Percentiles rank a stretch among this genome's conserved stretches.
phyloP scores from a whole-genome alignment of 64 coral and sea anemone genomes.

The Stylophora pistillata region DNA sequence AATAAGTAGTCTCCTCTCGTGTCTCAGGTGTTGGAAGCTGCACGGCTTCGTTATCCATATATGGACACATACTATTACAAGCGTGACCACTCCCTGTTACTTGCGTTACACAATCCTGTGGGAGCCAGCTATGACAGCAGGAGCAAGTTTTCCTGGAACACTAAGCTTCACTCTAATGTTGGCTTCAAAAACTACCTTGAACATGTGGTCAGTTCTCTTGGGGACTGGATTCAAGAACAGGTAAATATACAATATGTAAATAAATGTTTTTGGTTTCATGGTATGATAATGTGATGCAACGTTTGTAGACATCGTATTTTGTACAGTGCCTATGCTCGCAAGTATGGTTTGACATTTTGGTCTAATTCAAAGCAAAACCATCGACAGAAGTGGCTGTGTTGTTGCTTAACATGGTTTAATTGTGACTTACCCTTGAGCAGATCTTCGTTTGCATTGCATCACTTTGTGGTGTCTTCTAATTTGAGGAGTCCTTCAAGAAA shows the following conservation, averaged over 20 bases:
- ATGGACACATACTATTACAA: slow-evolving; percentile 96
- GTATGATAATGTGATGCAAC: no score
- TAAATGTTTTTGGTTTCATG: not conserved
- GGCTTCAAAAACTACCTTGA: slow-evolving; percentile 98
- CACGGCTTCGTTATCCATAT: slow-evolving; percentile 65
- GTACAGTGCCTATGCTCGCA: no score
- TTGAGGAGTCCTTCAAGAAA: no score
- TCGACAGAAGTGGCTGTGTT: no score
- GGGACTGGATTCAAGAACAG: slow-evolving; percentile 70
- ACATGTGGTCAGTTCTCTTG: slow-evolving; percentile 72
- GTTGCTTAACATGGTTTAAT: no score
- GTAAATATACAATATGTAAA: not conserved
- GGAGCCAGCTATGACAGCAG: slow-evolving; percentile 56
- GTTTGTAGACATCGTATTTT: no score
- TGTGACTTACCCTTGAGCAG: no score
- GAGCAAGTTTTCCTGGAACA: slow-evolving; percentile 65
- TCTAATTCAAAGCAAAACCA: no score
- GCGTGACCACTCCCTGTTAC: slow-evolving; percentile 79
- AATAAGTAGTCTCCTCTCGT: no score
- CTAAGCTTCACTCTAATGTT: slow-evolving; percentile 93
- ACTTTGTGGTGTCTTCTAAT: no score
- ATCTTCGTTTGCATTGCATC: not conserved
- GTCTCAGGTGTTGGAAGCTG: slow-evolving; percentile 78
- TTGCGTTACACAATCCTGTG: slow-evolving; percentile 88
- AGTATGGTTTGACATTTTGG: no score